Evolutionary conservation across 2,113 vertebrate genomes (phyloP).

Genomic region (Uropsilus gracilis): DNA sequence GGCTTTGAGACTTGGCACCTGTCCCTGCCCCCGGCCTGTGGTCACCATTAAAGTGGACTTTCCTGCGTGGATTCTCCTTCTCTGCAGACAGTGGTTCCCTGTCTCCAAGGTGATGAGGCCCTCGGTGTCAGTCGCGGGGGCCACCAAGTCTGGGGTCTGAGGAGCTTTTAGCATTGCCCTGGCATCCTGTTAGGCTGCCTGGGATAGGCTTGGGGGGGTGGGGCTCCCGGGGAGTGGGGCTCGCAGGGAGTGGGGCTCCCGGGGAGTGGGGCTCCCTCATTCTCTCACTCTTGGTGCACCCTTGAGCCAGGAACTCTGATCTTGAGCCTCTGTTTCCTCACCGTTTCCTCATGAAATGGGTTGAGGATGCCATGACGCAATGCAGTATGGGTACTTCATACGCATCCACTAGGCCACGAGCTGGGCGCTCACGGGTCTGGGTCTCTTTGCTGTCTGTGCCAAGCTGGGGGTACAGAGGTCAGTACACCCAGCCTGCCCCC

Average conservation of each 20-base stretch:
- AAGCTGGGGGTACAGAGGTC: background rate
- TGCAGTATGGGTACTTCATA: background rate
- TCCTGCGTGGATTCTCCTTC: fast-evolving
- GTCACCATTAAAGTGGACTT: fast-evolving
- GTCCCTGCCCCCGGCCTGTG: background rate
- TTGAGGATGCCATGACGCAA: no score
- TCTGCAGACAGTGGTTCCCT: fast-evolving
- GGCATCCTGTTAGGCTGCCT: background rate
- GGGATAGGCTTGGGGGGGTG: background rate
- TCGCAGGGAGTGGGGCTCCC: background rate
- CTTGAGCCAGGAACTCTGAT: background rate
- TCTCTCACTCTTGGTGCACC: background rate
- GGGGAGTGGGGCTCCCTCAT: background rate
- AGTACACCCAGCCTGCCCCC: background rate
- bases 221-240: background rate
- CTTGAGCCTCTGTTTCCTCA: background rate
- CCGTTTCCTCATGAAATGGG: no score
- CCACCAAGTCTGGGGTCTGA: background rate
- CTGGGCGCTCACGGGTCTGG: fast-evolving
- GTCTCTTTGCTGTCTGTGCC: background rate
- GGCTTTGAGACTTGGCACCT: background rate
- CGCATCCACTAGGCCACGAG: fast-evolving
- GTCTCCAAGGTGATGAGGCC: background rate
- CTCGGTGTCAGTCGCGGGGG: background rate
- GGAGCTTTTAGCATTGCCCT: background rate